Evolutionary conservation across 2,113 vertebrate species (phyloP).

Genomic region (Calcarius ornatus): DNA sequence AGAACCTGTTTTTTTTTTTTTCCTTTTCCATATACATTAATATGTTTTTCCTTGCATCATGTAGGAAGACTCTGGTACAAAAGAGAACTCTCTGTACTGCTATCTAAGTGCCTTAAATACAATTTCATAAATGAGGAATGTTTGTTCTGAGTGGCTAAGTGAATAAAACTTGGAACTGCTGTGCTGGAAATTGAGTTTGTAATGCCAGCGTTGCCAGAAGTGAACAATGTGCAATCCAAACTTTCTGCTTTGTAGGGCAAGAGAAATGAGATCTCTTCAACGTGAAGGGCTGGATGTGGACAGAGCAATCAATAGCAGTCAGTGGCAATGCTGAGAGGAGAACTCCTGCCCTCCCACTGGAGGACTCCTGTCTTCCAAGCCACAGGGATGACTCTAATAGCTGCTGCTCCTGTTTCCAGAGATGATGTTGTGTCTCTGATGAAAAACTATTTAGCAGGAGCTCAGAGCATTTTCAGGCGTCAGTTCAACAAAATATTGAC

Average conservation of each 20-base stretch:
- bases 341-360: neutral
- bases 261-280: neutral
- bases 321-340: neutral
- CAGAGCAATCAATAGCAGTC: neutral
- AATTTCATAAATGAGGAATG: neutral
- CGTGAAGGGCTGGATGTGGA: neutral
- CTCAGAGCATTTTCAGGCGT: neutral
- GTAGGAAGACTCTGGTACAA: neutral
- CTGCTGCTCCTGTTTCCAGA: neutral
- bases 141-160: neutral
- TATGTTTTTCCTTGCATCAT: neutral
- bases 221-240: neutral
- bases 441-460: neutral
- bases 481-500: neutral
- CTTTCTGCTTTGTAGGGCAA: neutral
- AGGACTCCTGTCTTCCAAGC: neutral
- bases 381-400: neutral
- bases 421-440: neutral
- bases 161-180: neutral
- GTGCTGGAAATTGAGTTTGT: neutral
- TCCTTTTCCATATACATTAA: neutral
- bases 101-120: neutral
- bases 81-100: neutral
- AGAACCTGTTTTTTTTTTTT: neutral
- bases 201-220: neutral